A percentile compares a stretch with the other conserved stretches of the same genome.
Evolutionary conservation across 2,888 invertebrate genomes (phyloP).

Genomic region (Bombylius major): DNA sequence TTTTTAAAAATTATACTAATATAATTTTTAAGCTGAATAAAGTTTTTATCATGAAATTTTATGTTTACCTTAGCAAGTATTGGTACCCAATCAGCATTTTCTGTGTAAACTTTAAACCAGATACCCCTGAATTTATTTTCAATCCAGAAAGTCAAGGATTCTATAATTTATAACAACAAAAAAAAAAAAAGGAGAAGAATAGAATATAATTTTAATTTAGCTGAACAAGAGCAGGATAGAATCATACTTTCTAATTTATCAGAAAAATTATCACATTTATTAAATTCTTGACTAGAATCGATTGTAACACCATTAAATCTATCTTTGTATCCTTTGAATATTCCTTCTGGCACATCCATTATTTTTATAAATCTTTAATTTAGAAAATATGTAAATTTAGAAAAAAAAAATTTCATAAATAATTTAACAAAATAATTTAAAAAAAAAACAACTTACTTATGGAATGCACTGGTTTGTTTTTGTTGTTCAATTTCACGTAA

Average conservation of each 20-base stretch:
- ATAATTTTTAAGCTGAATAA: background rate
- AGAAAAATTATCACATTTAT: slow-evolving; percentile 36
- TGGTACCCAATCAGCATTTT: slow-evolving; percentile 64
- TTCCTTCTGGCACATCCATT: slow-evolving; percentile 25
- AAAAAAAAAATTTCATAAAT: too few relatives aligned
- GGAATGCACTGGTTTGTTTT: too few relatives aligned
- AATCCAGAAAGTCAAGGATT: slow-evolving; percentile 55
- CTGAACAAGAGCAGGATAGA: too few relatives aligned
- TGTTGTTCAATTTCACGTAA: too few relatives aligned
- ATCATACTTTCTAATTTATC: slow-evolving; percentile 44
- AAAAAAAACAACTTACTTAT: too few relatives aligned
- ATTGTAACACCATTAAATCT: slow-evolving; percentile 64
- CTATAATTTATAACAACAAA: slow-evolving; percentile 38
- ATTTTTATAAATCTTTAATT: background rate
- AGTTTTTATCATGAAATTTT: too few relatives aligned
- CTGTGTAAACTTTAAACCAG: slow-evolving; percentile 67
- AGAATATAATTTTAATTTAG: background rate
- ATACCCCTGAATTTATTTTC: slow-evolving; percentile 52
- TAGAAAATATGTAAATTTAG: too few relatives aligned
- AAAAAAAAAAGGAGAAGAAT: slow-evolving; percentile 25
- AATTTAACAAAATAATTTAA: too few relatives aligned
- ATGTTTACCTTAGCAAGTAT: slow-evolving; percentile 49
- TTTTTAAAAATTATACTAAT: too few relatives aligned
- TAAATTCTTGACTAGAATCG: slow-evolving; percentile 48
- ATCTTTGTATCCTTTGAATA: slow-evolving; percentile 45